Conservation (phyloP, 2,888 invertebrate genomes). For the Rhagophthalmus giganteus region DNA sequence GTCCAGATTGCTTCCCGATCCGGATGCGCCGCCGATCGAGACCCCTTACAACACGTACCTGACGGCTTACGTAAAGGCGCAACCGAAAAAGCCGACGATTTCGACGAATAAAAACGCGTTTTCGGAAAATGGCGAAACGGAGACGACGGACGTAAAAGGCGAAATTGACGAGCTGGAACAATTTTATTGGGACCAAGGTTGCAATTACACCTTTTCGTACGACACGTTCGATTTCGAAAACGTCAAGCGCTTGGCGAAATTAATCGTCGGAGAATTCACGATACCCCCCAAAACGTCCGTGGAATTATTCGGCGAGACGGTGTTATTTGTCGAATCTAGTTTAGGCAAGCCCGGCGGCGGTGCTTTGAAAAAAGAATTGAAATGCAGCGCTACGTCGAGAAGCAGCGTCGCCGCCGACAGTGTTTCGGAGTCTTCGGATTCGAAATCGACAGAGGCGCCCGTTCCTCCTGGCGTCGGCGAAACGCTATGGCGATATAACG, state of each 20-base stretch:
- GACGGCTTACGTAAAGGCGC: constrained; percentile 58
- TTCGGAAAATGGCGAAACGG: constrained; percentile 3
- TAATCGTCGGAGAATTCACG: constrained; percentile 52
- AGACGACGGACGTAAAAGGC: constrained; percentile 53
- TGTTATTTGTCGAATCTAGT: constrained; percentile 38
- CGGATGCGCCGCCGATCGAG: constrained; percentile 53
- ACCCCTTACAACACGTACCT: constrained; percentile 60
- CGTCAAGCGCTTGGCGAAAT: constrained; percentile 55
- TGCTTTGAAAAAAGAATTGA: constrained; percentile 11
- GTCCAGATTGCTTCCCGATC: constrained; percentile 61
- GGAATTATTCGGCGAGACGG: constrained; percentile 53
- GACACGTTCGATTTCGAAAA: constrained; percentile 60
- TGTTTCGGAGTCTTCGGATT: constrained; percentile 21
- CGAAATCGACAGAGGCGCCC: constrained; percentile 29
- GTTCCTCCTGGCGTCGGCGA: constrained; percentile 45
- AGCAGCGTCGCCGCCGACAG: constrained; percentile 16
- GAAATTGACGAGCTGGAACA: constrained; percentile 61
- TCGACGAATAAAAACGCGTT: no score
- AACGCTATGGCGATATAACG: constrained; percentile 50
- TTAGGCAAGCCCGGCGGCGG: not conserved
- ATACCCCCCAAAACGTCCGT: constrained; percentile 49
- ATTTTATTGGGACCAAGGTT: constrained; percentile 62
- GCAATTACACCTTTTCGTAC: constrained; percentile 64
- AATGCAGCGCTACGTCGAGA: no score
- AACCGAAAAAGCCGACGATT: no score